A percentile compares a stretch with the other conserved stretches of the same genome.
Evolutionary conservation across 2,113 vertebrate genomes (phyloP).

Genomic region (Anarhynchus alexandrinus): DNA sequence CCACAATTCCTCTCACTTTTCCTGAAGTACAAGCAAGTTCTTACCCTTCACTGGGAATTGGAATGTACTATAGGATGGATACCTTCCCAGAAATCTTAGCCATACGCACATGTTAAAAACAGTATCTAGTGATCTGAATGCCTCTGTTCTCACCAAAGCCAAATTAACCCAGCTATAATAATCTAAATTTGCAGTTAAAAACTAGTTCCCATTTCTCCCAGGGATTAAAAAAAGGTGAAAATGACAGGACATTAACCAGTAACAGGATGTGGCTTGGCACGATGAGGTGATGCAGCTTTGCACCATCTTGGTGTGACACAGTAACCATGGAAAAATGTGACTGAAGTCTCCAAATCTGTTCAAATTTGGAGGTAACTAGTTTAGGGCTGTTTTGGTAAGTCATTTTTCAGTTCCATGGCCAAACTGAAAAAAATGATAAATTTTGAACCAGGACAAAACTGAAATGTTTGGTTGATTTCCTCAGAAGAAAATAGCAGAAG

Average conservation of each 20-base stretch:
- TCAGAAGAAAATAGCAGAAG: not conserved
- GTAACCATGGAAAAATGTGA: not conserved
- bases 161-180: not conserved
- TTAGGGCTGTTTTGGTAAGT: not conserved
- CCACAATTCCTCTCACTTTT: not conserved
- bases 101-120: not conserved
- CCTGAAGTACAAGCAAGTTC: not conserved
- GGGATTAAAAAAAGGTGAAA: not conserved
- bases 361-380: not conserved
- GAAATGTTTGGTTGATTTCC: not conserved
- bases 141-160: not conserved
- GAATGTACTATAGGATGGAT: not conserved
- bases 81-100: not conserved
- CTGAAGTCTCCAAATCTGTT: not conserved
- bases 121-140: not conserved
- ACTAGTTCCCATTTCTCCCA: not conserved
- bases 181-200: not conserved
- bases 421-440: not conserved
- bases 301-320: not conserved
- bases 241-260: not conserved
- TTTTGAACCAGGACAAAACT: not conserved
- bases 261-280: conserved; percentile 3
- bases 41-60: not conserved
- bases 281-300: not conserved
- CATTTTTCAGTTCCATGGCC: not conserved